A percentile compares a stretch with the other conserved stretches of the same genome.
phyloP scores from a whole-genome alignment of 2,888 invertebrate genomes.

The Ypsolopha sequella region DNA sequence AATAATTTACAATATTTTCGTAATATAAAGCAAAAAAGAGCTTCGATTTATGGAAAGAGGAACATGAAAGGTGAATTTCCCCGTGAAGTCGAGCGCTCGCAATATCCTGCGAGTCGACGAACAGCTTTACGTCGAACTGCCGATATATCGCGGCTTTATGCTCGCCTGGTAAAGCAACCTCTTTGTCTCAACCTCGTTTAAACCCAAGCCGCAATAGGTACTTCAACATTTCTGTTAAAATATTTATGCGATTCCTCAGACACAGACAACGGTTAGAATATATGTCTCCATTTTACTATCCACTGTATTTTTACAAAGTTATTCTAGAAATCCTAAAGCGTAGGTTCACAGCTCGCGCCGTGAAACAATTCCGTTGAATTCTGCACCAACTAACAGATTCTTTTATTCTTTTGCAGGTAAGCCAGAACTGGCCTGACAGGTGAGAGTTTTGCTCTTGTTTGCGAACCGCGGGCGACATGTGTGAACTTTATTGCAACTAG shows the following conservation, averaged over 20 bases:
- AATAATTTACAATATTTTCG: too few species aligned
- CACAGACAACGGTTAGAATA: not conserved
- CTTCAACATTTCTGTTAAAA: not conserved
- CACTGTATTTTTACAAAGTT: too few species aligned
- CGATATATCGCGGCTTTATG: not conserved
- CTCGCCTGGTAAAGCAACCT: too few species aligned
- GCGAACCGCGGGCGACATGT: conserved; percentile 37
- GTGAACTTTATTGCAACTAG: conserved; percentile 46
- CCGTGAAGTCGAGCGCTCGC: not conserved
- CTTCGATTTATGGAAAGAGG: too few species aligned
- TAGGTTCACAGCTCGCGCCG: not conserved
- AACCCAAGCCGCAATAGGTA: not conserved
- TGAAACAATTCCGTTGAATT: conserved; percentile 2
- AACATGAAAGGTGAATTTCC: too few species aligned
- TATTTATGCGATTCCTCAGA: not conserved
- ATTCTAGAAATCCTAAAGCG: not conserved
- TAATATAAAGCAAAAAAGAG: too few species aligned
- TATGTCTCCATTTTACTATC: too few species aligned
- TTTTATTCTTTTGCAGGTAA: conserved; percentile 53
- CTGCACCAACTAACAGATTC: conserved; percentile 26
- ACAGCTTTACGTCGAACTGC: not conserved
- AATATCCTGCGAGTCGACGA: not conserved
- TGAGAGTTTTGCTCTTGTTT: conserved; percentile 48
- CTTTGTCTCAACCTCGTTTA: not conserved
- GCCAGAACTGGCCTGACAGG: conserved; percentile 33